Base-by-base conservation (phyloP, 2,113 vertebrate genomes). In the Ammodramus savannarum region DNA sequence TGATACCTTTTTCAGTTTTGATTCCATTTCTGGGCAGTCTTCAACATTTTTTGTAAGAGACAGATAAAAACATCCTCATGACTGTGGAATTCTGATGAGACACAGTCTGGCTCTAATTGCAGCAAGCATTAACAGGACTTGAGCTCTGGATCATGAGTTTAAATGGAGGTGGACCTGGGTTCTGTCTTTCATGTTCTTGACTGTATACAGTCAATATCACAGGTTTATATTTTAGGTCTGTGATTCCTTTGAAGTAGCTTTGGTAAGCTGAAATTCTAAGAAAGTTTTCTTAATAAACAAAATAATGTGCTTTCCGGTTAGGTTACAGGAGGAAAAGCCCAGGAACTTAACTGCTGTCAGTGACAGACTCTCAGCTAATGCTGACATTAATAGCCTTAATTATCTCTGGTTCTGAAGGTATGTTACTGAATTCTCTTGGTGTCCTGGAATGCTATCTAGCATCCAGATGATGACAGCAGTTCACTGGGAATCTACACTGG, bases 401-500 rank as follows among this genome's bases (percentile, higher is more conserved):
- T 81, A 39, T 78, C 52, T 88, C 55, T 86, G 80, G 65, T 92
- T 92, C 61, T 87, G 69, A 78, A 92, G 80, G 65, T 93, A 75
- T 71, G 85, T 75, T 85, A 75, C 41, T 82, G 63, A 65, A 76
- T 87, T 75, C 22, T 78, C 9, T 87, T 63, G 2, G 4, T 76
- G 76, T 86, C 76, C 22, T 0, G 3, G 94, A 89, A 92, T 92
- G 65, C 61, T 87, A 76, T 85, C 77, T 67, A 52, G 52, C 49
- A 38, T 95, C 77, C 80, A 87, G 54, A 82, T 75, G 59, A 81
- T 90, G 89, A 86, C 90, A 74, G 46, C 51, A 74, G n/a, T 90
- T 93, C 72, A 32, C 77, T 92, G 69, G 26, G 44, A 95, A 57
- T 74, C 57, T 84, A 43, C 36, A 19, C 36, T 69, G 55, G 36